Evolutionary conservation across 2,797 vertebrate genomes (phyloP), one percentile per base, ranked within the genome.

Genomic region (Lepus townsendii): DNA sequence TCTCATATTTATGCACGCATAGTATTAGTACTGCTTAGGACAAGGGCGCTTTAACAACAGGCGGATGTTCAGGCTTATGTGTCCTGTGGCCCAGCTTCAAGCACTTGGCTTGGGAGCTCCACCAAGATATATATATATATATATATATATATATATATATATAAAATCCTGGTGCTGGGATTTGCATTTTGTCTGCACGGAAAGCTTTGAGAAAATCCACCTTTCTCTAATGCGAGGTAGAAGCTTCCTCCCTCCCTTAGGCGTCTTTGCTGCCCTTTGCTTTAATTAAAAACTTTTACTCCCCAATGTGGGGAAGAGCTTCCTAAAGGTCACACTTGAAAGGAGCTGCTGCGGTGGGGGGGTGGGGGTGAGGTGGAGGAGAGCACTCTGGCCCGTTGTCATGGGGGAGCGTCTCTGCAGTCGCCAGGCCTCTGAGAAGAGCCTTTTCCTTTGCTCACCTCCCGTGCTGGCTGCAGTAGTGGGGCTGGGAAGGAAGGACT

Each of bases 251-350:
- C n/a, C n/a, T 96, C 96, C 95, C 93, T 94, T 35, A 66, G 83
- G 86, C 77, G 17, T 97, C 90, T 97, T 92, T 94, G 95, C 85
- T 98, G 97, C 97, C 97, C 97, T 98, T 98, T 97, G 83, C 95
- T 94, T 97, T 98, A 98, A 98, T 98, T 97, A 98, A 98, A 96
- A 69, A 92, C 96, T 95, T 95, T 96, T 93, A 92, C 65, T 94
- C 42, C 62, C 57, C 96, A 96, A 93, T 96, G 97, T 97, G 97
- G 82, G 42, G 97, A 95, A 96, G 96, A 96, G 95, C 95, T 97
- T 95, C 98, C 60, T 98, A 98, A 98, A 98, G 97, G 98, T 98
- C 97, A 98, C 76, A 93, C 83, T 87, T 95, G 96, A 89, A 97
- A 95, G 96, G 97, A 92, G 91, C 91, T 86, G 96, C 95, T 47